These are phyloP conservation scores for Thamnaconus septentrionalis DNA, from an alignment of 2,113 vertebrate species.

Conservation along the genomic window DNA sequence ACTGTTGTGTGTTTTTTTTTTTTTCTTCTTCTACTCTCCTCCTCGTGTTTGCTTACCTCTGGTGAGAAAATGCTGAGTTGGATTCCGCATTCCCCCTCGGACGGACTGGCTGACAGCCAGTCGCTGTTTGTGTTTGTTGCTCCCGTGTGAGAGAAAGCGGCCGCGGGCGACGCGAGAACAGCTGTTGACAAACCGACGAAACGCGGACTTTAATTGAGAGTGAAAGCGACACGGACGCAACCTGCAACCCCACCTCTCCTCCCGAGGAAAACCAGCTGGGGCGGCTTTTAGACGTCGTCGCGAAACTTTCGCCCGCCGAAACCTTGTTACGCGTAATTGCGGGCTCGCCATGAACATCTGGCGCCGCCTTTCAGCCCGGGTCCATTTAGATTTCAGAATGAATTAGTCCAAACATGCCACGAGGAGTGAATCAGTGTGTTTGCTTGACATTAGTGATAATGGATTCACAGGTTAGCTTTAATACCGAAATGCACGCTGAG, in stretches of 20 bases:
- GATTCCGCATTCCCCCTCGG: constrained; percentile 57
- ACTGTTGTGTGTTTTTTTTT: constrained; percentile 14
- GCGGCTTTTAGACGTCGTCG: no score
- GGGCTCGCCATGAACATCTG: no score
- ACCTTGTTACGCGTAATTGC: no score
- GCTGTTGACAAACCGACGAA: constrained; percentile 22
- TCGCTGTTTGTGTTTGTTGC: constrained; percentile 19
- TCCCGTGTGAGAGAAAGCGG: constrained; percentile 24
- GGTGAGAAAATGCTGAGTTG: constrained; percentile 19
- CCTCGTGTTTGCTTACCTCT: constrained; percentile 55
- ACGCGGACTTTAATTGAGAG: background rate
- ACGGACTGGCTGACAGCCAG: constrained; percentile 52
- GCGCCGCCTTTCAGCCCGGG: no score
- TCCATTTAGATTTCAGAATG: no score
- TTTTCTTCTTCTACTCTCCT: constrained; percentile 31
- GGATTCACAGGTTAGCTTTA: no score
- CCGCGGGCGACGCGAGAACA: constrained; percentile 24
- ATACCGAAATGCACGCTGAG: no score
- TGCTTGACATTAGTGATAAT: no score
- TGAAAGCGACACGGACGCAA: background rate
- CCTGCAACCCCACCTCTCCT: no score
- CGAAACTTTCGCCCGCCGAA: no score
- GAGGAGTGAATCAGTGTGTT: no score
- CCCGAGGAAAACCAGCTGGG: constrained; percentile 2
- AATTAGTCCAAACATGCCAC: no score